Base-by-base conservation (phyloP, 2,888 invertebrate species). In the Cenopis cana region DNA sequence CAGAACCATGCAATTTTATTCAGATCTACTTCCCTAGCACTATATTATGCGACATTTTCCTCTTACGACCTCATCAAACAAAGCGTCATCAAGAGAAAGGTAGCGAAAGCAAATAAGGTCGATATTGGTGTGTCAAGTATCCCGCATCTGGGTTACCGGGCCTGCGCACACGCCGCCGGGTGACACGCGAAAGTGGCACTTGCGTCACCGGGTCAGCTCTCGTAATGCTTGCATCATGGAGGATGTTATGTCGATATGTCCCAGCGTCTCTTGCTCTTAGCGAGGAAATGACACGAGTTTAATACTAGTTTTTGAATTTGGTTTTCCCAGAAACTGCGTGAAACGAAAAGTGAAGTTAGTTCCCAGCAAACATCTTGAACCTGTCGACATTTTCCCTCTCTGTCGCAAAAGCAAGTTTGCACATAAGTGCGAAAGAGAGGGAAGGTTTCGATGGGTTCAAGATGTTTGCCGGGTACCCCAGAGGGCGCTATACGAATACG, bases 111-210 rank as follows among this genome's bases (percentile, higher is more conserved):
- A 68, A 60, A 66, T 82, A 85, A 83, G 77, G 81, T 76, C 73
- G 74, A 82, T 75, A 82, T 78, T 87, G 76, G 83, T 77, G 61
- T 83, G 80, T 76, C 75, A 76, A 64, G 76, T 77, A 74, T 73
- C 64, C 54, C 64, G 69, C 81, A 91, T 89, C 83, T 90, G 83
- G 91, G 92, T 92, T 90, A 91, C 83, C 85, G 82, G 86, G 86
- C 85, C 81, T 84, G 82, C 81, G 77, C 81, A 80, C 83, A 85
- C 85, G 84, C 86, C 86, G 85, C 82, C 84, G 78, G 68, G 77
- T 76, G 80, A 75, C 84, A 85, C 85, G 90, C 85, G 90, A 92
- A 92, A 91, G 91, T 89, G 81, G 85, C 83, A 88, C 88, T 92
- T 92, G 86, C 92, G 78, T 92, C 91, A 92, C 77, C 86, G 80